Base-by-base conservation (phyloP, 2,888 invertebrate genomes). In the Didymodactylos carnosus region DNA sequence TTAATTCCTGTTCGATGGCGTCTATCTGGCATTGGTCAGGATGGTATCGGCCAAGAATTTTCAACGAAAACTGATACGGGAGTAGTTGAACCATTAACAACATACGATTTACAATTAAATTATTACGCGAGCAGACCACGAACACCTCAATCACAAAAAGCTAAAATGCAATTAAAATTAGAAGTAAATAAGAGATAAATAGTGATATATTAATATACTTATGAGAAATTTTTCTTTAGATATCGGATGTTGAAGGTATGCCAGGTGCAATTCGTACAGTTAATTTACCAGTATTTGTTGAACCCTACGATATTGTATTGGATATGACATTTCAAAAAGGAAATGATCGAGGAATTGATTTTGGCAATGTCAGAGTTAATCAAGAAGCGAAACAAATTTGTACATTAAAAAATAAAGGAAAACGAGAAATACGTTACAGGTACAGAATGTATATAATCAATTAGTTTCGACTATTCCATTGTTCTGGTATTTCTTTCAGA, bases 271-370 rank as follows among this genome's bases (percentile, higher is more conserved):
- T 75, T 49, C 71, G 43, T 53, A 69, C 72, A 70, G 70, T 72
- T 29, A 41, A 75, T 14, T 73, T 77, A 19, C 69, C 72, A 25
- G 76, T 76, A 27, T 75, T 49, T 25, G 75, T 78, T 16, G 83
- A 84, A 76, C 83, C 83, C 10, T 84, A 83, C 77, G 84, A 84
- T 77, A 82, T 84, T 23, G 82, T 82, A 35, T 78, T 84, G 14
- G 84, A 84, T 74, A 81, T 84, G 79, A 82, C 81, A 75, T 84
- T 84, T 78, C 83, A 83, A 25, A 84, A 83, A 79, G 84, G 83
- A 80, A 76, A 70, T 69, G 83, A 83, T 77, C 83, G 83, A 70
- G 82, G 83, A n/a, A 78, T 84, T 53, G 83, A 84, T 77, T 83
- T 84, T 79, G 83, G 83, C 13, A 80, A 80, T 19, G 80, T 83